A percentile compares a stretch with the other conserved stretches of the same genome.
These are phyloP conservation scores for Dolomedes plantarius DNA, from an alignment of 2,888 invertebrate species.

Conservation along the genomic window DNA sequence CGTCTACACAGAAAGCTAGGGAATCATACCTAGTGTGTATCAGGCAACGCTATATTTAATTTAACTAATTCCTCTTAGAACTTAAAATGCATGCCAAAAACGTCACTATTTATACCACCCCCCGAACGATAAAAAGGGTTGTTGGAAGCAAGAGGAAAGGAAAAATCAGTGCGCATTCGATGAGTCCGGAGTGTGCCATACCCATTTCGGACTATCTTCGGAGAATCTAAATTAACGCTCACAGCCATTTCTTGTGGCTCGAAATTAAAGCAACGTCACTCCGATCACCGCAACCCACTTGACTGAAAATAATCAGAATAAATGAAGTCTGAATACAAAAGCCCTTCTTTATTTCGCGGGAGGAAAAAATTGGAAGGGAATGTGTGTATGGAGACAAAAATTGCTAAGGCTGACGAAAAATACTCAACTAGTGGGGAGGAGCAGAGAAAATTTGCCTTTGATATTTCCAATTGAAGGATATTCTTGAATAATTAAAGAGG, in stretches of 20 bases:
- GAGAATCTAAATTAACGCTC: slow-evolving; percentile 5
- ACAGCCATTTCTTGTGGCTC: not conserved
- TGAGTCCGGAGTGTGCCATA: not conserved
- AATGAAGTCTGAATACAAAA: not conserved
- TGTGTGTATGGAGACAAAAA: not conserved
- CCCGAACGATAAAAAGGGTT: slow-evolving; percentile 26
- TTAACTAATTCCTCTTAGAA: too few species aligned
- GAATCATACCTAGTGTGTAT: too few species aligned
- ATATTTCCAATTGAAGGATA: too few species aligned
- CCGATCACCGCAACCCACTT: not conserved
- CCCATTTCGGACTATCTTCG: not conserved
- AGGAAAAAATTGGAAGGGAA: not conserved
- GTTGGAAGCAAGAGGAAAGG: slow-evolving; percentile 26
- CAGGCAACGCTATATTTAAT: too few species aligned
- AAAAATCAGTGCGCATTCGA: slow-evolving; percentile 16
- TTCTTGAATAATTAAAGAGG: too few species aligned
- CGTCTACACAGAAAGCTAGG: too few species aligned
- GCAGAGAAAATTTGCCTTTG: too few species aligned
- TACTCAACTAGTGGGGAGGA: too few species aligned
- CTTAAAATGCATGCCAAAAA: too few species aligned
- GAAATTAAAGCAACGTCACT: not conserved
- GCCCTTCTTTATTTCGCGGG: not conserved
- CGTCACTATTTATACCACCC: not conserved
- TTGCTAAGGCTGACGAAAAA: not conserved
- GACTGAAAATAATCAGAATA: slow-evolving; percentile 8